phyloP scores from a whole-genome alignment of 2,113 vertebrate genomes.

The Podarcis raffonei region DNA sequence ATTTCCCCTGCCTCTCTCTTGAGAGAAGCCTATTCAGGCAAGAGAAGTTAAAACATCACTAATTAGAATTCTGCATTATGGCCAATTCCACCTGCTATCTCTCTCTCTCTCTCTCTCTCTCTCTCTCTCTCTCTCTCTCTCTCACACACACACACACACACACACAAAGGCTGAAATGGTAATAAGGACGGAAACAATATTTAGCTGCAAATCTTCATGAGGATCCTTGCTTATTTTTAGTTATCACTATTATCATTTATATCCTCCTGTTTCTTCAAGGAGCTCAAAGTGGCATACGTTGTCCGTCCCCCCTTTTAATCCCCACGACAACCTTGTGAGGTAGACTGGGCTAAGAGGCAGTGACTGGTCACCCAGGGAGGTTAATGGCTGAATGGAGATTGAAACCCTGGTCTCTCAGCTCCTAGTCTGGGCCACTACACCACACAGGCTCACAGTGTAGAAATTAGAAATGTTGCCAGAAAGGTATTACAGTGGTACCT shows the following conservation, averaged over 20 bases:
- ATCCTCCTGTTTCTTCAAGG: no score
- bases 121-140: no score
- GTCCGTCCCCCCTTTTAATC: no score
- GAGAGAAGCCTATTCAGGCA: background rate
- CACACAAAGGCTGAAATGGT: background rate
- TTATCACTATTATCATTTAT: no score
- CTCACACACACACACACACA: background rate
- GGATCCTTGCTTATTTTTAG: background rate
- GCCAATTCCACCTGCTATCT: slow-evolving; percentile 36
- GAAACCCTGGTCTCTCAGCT: no score
- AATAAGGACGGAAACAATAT: background rate
- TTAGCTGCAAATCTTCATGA: background rate
- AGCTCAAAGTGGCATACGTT: no score
- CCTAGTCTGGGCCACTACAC: background rate
- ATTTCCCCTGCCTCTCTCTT: slow-evolving; percentile 17
- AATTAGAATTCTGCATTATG: slow-evolving; percentile 47
- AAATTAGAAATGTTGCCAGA: background rate
- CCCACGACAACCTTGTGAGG: no score
- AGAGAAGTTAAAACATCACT: slow-evolving; percentile 25
- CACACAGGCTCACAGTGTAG: background rate
- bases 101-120: no score
- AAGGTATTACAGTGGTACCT: background rate
- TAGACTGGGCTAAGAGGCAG: no score
- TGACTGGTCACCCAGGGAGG: no score
- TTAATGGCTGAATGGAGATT: no score